These are phyloP conservation scores for Drosophila ironensis DNA, from an alignment of 1,140 invertebrate genomes.

Conservation along the genomic window DNA sequence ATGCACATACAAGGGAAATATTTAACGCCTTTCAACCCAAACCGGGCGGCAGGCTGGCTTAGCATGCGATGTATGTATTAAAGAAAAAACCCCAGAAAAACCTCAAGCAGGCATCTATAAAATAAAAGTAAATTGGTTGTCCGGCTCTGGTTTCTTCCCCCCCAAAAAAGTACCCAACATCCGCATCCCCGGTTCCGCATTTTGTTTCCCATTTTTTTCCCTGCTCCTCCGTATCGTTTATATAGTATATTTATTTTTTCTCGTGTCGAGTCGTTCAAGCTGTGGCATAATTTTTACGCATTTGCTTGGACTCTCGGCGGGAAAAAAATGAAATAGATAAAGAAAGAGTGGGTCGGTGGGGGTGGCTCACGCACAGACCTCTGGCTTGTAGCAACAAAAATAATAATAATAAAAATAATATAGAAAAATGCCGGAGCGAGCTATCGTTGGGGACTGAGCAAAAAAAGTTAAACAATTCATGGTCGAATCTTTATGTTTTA, in stretches of 20 bases:
- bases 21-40: constrained; percentile 49
- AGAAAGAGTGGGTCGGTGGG: constrained; percentile 7
- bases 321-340: constrained; percentile 4
- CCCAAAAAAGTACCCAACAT: neutral
- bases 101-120: constrained; percentile 43
- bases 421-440: constrained; percentile 23
- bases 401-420: constrained; percentile 3
- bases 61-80: too few species aligned
- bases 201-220: constrained; percentile 5
- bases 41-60: too few species aligned
- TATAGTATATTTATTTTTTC: constrained; percentile 15
- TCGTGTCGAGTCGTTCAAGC: constrained; percentile 45
- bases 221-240: neutral
- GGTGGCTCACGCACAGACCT: constrained; percentile 35
- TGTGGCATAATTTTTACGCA: constrained; percentile 65
- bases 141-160: constrained; percentile 28
- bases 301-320: constrained; percentile 31
- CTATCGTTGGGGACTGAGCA: too few species aligned
- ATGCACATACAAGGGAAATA: constrained; percentile 46
- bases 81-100: constrained; percentile 23
- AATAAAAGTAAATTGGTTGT: constrained; percentile 64
- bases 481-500: constrained; percentile 53
- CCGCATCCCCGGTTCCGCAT: constrained; percentile 18
- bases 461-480: constrained; percentile 58
- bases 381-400: constrained; percentile 9